Base-by-base conservation (phyloP, 2,113 vertebrate species). In the Noturus placidus region DNA sequence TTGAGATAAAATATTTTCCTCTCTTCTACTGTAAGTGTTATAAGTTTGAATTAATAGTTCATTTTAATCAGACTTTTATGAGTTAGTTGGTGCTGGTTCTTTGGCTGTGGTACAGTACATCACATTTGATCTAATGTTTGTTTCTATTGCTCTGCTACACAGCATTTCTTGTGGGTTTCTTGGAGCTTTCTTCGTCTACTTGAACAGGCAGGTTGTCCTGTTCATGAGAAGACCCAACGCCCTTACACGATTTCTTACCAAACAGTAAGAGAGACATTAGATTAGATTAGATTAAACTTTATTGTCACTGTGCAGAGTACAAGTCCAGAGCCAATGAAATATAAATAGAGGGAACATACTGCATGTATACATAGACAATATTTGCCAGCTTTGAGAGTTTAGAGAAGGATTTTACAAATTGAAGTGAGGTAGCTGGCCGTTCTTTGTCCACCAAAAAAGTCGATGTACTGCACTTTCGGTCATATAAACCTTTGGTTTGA, bases 101-200 rank as follows among this genome's bases (percentile, higher is more conserved):
- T 35, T 30, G 25, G 7, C 52, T 86, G 25, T 42, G 13, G 54
- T 77, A 17, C 8, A 54, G 50, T 72, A 6, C 1, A 3, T 89
- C 6, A 33, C 67, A 42, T 42, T 30, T 82, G 69, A 82, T 70
- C 17, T 69, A 10, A 56, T 20, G 7, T 27, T 56, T 80, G 19
- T 79, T 30, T 69, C 35, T 83, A 2, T 85, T 70, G 10, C 9
- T 86, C 35, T 79, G 30, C 83, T 56, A 86, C 25, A 2, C 91
- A 96, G 95, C 46, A 96, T 96, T 83, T 94, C 87, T 78, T 99
- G 96, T 86, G 98, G 98, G 20, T 97, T 99, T 93, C 94, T 99
- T 85, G 98, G 98, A 86, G 98, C 98, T 0, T 97, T 97, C 81
- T 99, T 99, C 1, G 97, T 99, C 83, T 99, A 97, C 88, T 95